phyloP scores from a whole-genome alignment of 2,113 vertebrate species.

The Cyanistes caeruleus region DNA sequence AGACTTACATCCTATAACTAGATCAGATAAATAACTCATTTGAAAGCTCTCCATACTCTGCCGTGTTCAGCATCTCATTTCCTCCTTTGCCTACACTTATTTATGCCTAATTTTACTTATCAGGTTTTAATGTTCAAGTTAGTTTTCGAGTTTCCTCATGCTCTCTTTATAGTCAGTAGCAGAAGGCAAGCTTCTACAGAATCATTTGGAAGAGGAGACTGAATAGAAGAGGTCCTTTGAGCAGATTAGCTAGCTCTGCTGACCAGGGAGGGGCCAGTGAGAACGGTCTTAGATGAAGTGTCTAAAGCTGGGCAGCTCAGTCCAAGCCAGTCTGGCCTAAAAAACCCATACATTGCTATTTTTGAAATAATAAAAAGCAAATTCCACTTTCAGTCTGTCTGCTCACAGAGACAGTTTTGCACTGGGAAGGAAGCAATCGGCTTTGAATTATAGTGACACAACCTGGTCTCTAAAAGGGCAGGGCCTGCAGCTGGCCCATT shows the following conservation, averaged over 20 bases:
- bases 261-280: neutral
- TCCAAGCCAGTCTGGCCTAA: neutral
- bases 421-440: constrained; percentile 13
- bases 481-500: constrained; percentile 20
- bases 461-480: neutral
- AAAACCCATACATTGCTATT: neutral
- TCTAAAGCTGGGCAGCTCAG: neutral
- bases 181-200: neutral
- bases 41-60: neutral
- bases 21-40: neutral
- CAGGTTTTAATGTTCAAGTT: neutral
- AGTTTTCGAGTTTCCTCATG: neutral
- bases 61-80: neutral
- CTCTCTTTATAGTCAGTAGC: neutral
- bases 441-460: constrained; percentile 30
- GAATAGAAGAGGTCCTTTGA: neutral
- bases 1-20: neutral
- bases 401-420: neutral
- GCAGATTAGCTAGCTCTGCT: neutral
- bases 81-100: neutral
- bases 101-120: neutral
- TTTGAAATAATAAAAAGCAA: constrained; percentile 15
- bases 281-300: neutral
- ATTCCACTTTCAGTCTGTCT: constrained; percentile 1
- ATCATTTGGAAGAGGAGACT: neutral